Evolutionary conservation across 2,888 invertebrate genomes (phyloP), one percentile per base, ranked within the genome.

Genomic region (Panorpa germanica): DNA sequence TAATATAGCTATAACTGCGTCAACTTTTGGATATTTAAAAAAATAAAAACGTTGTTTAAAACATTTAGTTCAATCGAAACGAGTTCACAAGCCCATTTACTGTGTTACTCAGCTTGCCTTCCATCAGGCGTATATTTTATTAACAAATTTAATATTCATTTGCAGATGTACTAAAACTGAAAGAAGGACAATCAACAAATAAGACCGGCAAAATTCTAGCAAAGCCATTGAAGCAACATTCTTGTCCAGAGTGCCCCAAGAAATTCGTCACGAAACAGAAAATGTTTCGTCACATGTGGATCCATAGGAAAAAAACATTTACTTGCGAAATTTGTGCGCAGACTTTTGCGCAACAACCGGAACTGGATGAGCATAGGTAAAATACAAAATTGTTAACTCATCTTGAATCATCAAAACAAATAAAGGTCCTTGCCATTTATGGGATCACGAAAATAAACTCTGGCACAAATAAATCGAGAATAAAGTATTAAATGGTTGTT

Each of bases 231-330:
- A 23, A 51, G 3, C 57, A 56, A 36, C 55, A 57, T 34, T 44
- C 46, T 1, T 58, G 58, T 35, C 39, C 46, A 3, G 51, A 53
- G 20, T 58, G 58, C 33, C 50, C 49, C 0, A 58, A 59, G 31
- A 49, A 49, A 23, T 59, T 59, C 33, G 47, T 53, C 0, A 57
- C 58, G 0, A 57, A 57, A 35, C 57, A 57, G 34, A 58, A 57
- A 36, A 52, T 58, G 50, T 53, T 51, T 31, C 40, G 57, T 8
- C 57, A 58, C 34, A 51, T 53, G 34, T 57, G 57, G 57, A 54
- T 56, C 20, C 57, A 58, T 29, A 41, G 57, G 3, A 56, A 56
- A 28, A 56, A 56, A 34, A 52, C 49, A 7, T 52, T 51, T 32
- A 47, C 47, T 1, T 58, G 58, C 28, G 56, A 58, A 35, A 45